Percentiles rank a stretch among this genome's conserved stretches.
Evolutionary conservation across 2,888 invertebrate genomes (phyloP).

Genomic region (Drosophila differens): DNA sequence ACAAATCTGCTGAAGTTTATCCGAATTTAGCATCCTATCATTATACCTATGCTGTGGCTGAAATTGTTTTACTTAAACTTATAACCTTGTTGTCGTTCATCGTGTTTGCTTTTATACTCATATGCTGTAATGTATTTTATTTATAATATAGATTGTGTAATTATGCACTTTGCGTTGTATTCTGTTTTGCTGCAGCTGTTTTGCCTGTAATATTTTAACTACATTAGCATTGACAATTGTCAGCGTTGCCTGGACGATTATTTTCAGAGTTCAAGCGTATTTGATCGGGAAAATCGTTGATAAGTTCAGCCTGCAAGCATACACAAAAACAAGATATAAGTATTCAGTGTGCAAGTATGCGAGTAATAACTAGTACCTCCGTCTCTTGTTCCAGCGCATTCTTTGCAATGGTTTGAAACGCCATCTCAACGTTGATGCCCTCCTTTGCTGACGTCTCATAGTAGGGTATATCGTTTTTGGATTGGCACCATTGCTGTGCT

Average conservation of each 20-base stretch:
- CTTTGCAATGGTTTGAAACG: conserved; percentile 99
- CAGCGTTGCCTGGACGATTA: conserved; percentile 90
- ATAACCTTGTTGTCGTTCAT: conserved; percentile 46
- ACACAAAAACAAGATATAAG: not conserved
- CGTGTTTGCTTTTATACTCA: conserved; percentile 59
- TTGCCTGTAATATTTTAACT: conserved; percentile 50
- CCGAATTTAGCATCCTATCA: conserved; percentile 67
- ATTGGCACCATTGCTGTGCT: conserved; percentile 99
- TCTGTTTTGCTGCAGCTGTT: conserved; percentile 40
- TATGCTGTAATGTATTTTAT: conserved; percentile 57
- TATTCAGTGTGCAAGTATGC: not conserved
- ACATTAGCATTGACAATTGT: conserved; percentile 91
- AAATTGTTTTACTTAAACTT: conserved; percentile 74
- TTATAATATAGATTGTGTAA: conserved; percentile 70
- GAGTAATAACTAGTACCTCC: conserved; percentile 86
- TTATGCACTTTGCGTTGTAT: conserved; percentile 65
- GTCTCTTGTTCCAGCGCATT: conserved; percentile 97
- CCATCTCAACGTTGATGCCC: conserved; percentile 99
- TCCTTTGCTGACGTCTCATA: conserved; percentile 99
- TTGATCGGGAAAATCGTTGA: conserved; percentile 99
- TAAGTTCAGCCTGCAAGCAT: conserved; percentile 90
- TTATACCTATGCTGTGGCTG: conserved; percentile 67
- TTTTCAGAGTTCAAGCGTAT: conserved; percentile 93
- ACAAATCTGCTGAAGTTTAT: conserved; percentile 49
- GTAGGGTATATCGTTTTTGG: conserved; percentile 99